These are phyloP conservation scores for Schizaphis graminum DNA, from an alignment of 2,888 invertebrate species.

Conservation along the genomic window DNA sequence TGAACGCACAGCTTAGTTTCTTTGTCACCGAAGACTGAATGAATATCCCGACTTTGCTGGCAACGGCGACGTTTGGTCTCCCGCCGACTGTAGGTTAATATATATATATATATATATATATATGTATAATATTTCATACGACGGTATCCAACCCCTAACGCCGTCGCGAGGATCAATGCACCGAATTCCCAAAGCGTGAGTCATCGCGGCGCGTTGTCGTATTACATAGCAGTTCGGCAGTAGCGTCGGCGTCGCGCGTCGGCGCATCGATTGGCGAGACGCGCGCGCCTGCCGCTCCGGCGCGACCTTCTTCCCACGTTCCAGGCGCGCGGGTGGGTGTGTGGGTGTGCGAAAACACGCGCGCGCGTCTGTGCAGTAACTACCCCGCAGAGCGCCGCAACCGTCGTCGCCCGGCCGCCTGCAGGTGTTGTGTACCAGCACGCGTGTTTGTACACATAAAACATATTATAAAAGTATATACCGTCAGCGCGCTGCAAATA, in stretches of 20 bases:
- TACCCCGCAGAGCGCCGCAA: conserved; percentile 16
- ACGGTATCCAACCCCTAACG: neutral
- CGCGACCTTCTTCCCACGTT: conserved; percentile 36
- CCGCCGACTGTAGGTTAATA: neutral
- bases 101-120: neutral
- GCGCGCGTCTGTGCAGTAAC: conserved; percentile 51
- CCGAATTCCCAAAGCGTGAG: conserved; percentile 51
- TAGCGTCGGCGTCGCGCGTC: conserved; percentile 19
- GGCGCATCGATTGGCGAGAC: conserved; percentile 64
- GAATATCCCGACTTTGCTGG: neutral
- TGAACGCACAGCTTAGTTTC: neutral
- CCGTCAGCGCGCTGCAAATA: neutral
- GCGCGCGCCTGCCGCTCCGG: conserved; percentile 50
- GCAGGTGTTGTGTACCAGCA: neutral
- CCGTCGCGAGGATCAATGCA: conserved; percentile 58
- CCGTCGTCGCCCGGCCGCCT: neutral
- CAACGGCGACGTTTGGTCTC: neutral
- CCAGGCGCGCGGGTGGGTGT: neutral
- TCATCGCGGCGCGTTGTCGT: conserved; percentile 53
- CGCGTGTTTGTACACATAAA: neutral
- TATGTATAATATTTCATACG: neutral
- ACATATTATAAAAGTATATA: neutral
- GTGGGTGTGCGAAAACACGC: neutral
- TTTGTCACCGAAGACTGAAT: neutral
- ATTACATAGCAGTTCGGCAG: neutral